These are phyloP conservation scores for Hydroisotoma schaefferi DNA, from an alignment of 2,888 invertebrate species.

Conservation along the genomic window DNA sequence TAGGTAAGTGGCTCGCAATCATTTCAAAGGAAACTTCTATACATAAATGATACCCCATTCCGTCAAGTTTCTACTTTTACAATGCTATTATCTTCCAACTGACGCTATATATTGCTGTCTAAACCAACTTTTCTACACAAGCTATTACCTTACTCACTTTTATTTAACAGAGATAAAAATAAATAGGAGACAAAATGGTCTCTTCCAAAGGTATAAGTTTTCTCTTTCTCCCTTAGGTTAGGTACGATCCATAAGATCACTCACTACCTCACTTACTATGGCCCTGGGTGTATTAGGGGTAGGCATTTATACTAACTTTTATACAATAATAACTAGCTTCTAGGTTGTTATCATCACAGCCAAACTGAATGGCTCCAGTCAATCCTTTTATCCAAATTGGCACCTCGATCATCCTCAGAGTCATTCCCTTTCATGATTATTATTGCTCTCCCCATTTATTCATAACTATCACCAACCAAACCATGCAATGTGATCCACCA, in stretches of 20 bases:
- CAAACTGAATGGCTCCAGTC: slow-evolving; percentile 34
- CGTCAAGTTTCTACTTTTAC: background rate
- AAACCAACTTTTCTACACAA: slow-evolving; percentile 6
- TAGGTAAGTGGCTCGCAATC: too few relatives aligned
- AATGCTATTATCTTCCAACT: background rate
- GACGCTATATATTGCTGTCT: background rate
- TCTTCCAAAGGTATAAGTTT: slow-evolving; percentile 1
- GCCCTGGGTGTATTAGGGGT: background rate
- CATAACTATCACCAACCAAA: slow-evolving; percentile 24
- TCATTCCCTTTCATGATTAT: slow-evolving; percentile 44
- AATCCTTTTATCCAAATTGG: slow-evolving; percentile 50
- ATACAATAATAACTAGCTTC: background rate
- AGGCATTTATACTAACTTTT: background rate
- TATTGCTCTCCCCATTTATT: slow-evolving; percentile 45
- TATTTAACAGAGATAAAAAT: slow-evolving; percentile 14
- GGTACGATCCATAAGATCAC: background rate
- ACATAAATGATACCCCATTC: background rate
- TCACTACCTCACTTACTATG: background rate
- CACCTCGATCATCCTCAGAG: slow-evolving; percentile 45
- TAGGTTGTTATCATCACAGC: slow-evolving; percentile 36
- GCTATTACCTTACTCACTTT: slow-evolving; percentile 26
- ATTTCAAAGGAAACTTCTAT: too few relatives aligned
- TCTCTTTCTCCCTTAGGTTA: background rate
- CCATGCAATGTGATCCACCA: background rate
- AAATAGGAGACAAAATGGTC: slow-evolving; percentile 12